Conservation (phyloP, 2,888 invertebrate genomes). For the Autographa gamma region DNA sequence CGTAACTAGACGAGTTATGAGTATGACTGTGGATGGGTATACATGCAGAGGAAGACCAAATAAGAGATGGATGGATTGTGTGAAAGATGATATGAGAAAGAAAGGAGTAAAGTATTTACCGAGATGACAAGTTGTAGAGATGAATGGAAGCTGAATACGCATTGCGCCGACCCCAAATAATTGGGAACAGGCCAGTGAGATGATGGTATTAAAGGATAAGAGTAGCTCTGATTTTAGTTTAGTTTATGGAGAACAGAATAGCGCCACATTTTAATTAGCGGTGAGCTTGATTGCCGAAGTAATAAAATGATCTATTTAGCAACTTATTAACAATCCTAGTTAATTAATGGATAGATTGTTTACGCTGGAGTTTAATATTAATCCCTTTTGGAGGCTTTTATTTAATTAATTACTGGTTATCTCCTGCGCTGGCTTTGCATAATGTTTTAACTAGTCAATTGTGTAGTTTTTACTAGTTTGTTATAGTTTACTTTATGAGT, state of each 20-base stretch:
- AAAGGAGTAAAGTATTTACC: too few relatives aligned
- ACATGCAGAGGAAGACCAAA: too few relatives aligned
- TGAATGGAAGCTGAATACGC: too few relatives aligned
- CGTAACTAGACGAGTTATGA: too few relatives aligned
- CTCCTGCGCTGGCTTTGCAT: not conserved
- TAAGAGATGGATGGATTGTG: too few relatives aligned
- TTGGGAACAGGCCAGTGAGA: too few relatives aligned
- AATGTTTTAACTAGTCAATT: not conserved
- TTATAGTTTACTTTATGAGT: too few relatives aligned
- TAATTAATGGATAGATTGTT: slow-evolving; percentile 9
- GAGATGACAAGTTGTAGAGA: too few relatives aligned
- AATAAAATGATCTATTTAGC: slow-evolving; percentile 17
- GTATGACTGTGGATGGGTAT: too few relatives aligned
- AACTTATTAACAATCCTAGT: slow-evolving; percentile 6
- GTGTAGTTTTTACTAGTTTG: not conserved
- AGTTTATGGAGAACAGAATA: not conserved
- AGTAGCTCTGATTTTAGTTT: not conserved
- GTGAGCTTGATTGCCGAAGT: slow-evolving; percentile 11
- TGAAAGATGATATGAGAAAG: too few relatives aligned
- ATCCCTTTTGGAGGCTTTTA: not conserved
- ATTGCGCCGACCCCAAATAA: too few relatives aligned
- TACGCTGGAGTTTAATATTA: not conserved
- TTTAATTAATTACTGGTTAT: not conserved
- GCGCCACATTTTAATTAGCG: slow-evolving; percentile 32
- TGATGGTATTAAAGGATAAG: too few relatives aligned